Base-by-base conservation (phyloP, 1,140 invertebrate genomes). In the Hyphantria cunea region DNA sequence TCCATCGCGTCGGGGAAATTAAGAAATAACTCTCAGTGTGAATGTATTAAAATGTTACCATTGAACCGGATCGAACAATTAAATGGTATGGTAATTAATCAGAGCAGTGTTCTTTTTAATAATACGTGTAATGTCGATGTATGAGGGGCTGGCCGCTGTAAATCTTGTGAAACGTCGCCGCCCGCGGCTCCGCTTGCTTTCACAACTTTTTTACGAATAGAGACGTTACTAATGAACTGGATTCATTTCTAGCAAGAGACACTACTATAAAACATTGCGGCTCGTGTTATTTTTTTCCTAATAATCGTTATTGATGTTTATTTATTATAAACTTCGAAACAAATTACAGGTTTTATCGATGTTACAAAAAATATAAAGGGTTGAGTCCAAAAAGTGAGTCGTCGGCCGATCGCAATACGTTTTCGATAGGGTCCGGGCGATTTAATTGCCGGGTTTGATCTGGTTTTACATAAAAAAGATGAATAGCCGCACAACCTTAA, bases 251-350 rank as follows among this genome's bases (percentile, higher is more conserved):
- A 55, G 58, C 70, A 63, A 82, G 77, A 84, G 80, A 82, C 79
- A 82, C 74, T 66, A 64, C 66, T 71, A 80, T 84, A 81, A 81
- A 85, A 81, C 73, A 79, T 75, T 71, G 66, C 42, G 69, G 61
- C 74, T 70, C 72, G 70, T 72, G 79, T 90, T 87, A 89, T 89
- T 90, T 90, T n/a, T 85, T 84, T 84, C 80, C 68, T 90, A 90
- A 90, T 89, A 88, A 90, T 89, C 84, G 80, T 89, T 90, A 90
- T 90, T 90, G 83, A 81, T 88, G 84, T 89, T 90, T 90, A 90
- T 90, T 89, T 90, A 90, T 90, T 90, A 89, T 82, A 81, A 88
- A 84, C 75, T 76, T 82, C 74, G 81, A 66, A 80, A 74, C 84
- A 90, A 90, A 90, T 90, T 90, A 90, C 79, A 89, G 86, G 86